A percentile compares a stretch with the other conserved stretches of the same genome.
Conservation (phyloP, 1,140 invertebrate species). For the Drosophila sp. region DNA sequence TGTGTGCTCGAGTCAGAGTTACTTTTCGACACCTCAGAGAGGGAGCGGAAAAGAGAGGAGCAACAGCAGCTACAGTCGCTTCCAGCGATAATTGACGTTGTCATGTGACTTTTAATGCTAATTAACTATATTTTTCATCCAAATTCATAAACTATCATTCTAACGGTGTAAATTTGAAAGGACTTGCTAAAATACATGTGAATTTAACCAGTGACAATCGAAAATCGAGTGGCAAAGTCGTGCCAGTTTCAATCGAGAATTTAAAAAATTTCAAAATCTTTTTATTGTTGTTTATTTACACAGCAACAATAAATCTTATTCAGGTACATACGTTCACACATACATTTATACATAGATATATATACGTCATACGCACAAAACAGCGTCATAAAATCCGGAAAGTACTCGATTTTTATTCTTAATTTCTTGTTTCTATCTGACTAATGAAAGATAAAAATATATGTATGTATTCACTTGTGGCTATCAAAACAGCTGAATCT, state of each 20-base stretch:
- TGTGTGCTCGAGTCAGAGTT: constrained; percentile 23
- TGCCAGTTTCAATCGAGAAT: constrained; percentile 4
- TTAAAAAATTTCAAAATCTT: constrained; percentile 10
- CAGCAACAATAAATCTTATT: constrained; percentile 23
- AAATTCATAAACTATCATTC: constrained; percentile 25
- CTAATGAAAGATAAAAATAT: constrained; percentile 17
- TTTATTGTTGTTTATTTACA: constrained; percentile 11
- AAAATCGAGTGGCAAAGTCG: constrained; percentile 10
- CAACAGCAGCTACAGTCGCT: constrained; percentile 37
- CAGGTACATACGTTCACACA: not conserved
- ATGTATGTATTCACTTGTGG: not conserved
- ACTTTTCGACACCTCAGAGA: constrained; percentile 16
- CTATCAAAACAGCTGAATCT: constrained; percentile 15
- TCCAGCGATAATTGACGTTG: constrained; percentile 41
- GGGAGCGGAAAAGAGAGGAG: constrained; percentile 26
- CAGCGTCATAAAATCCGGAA: constrained; percentile 54
- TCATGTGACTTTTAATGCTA: constrained; percentile 71
- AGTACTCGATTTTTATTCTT: constrained; percentile 44
- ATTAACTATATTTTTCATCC: constrained; percentile 57
- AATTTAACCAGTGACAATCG: constrained; percentile 8
- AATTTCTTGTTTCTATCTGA: not conserved
- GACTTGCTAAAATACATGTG: constrained; percentile 18
- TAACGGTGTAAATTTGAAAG: constrained; percentile 33
- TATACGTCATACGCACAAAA: constrained; percentile 28
- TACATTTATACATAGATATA: constrained; percentile 11